Conservation (phyloP, 37 sponge, comb jelly and placozoan genomes). For the Dysidea cf. avara region DNA sequence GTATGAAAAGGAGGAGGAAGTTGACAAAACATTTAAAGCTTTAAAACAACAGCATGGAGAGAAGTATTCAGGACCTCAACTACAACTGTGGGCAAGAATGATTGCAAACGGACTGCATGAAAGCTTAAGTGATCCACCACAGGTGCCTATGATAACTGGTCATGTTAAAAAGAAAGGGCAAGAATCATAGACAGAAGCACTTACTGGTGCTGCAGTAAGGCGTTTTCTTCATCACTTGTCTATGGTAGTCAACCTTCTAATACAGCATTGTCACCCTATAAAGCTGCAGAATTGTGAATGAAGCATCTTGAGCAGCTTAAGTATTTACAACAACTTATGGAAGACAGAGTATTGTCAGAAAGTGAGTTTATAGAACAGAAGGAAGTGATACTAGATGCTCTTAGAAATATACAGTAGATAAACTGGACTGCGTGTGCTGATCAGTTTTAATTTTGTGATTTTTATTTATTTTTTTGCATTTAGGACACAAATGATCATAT, state of each 20-base stretch:
- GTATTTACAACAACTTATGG: not conserved
- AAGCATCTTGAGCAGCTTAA: not conserved
- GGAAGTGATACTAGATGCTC: not conserved
- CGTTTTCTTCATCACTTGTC: not conserved
- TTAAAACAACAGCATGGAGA: conserved; percentile 13
- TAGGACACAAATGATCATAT: too few species aligned
- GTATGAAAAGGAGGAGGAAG: conserved; percentile 15
- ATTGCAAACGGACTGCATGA: conserved; percentile 19
- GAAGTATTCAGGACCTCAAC: too few species aligned
- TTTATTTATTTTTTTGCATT: too few species aligned
- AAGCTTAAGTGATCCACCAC: conserved; percentile 15
- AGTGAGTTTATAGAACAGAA: not conserved
- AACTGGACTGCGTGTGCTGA: not conserved
- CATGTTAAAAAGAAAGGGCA: conserved; percentile 2
- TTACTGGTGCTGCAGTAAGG: conserved; percentile 17
- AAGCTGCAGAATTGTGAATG: not conserved
- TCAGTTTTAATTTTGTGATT: too few species aligned
- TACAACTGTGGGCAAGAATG: conserved; percentile 39
- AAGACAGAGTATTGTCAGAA: not conserved
- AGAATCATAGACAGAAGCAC: conserved; percentile 11
- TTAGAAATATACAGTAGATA: not conserved
- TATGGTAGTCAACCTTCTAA: too few species aligned
- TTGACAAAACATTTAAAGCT: conserved; percentile 1
- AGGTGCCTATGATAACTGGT: conserved; percentile 40
- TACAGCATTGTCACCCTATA: too few species aligned